phyloP scores from a whole-genome alignment of 2,113 vertebrate genomes.

The Pogona vitticeps region DNA sequence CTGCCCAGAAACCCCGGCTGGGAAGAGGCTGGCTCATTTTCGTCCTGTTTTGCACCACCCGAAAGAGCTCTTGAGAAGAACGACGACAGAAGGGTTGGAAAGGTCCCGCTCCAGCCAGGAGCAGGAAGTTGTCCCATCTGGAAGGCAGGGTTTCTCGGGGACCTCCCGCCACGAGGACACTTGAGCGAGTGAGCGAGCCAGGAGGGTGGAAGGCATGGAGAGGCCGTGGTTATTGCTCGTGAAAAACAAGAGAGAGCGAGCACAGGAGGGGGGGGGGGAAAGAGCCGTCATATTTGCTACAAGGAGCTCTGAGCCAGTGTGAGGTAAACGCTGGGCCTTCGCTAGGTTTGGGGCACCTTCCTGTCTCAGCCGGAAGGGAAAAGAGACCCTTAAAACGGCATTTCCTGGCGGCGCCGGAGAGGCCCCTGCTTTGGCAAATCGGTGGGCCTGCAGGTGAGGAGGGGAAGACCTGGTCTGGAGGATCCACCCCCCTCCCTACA shows the following conservation, averaged over 20 bases:
- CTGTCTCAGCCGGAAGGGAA: too few species aligned
- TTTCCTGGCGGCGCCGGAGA: background rate
- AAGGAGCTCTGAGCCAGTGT: background rate
- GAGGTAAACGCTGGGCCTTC: constrained; percentile 10
- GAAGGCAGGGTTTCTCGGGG: rapidly evolving
- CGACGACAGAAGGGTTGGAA: too few species aligned
- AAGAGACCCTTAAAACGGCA: background rate
- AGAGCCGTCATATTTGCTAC: background rate
- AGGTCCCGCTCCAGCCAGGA: too few species aligned
- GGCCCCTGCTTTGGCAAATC: background rate
- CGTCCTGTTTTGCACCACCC: too few species aligned
- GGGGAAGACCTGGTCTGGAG: background rate
- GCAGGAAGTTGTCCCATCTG: constrained; percentile 4
- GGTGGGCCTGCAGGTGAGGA: background rate
- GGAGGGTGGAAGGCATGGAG: background rate
- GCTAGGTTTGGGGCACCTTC: background rate
- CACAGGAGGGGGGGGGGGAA: background rate
- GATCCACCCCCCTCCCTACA: background rate
- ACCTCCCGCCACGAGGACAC: background rate
- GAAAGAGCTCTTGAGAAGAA: too few species aligned
- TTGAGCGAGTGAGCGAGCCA: background rate
- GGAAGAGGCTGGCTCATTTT: too few species aligned
- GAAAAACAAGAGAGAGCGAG: constrained; percentile 11
- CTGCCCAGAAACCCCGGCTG: too few species aligned
- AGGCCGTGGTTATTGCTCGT: constrained; percentile 62